A percentile compares a stretch with the other conserved stretches of the same genome.
Evolutionary conservation across 2,888 invertebrate genomes (phyloP).

Genomic region (Antheraea assamensis): DNA sequence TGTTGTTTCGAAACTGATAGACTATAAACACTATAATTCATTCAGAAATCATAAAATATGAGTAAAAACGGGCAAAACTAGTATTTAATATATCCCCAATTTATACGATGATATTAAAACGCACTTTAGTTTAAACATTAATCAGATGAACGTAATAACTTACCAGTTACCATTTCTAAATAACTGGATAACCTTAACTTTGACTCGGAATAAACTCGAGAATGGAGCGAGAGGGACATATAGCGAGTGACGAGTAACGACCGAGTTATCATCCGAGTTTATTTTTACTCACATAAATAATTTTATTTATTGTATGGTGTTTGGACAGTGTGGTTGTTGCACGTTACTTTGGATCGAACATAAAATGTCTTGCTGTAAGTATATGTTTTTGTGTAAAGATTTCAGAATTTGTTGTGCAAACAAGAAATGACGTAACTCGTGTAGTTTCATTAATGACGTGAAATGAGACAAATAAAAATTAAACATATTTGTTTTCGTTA

Average conservation of each 20-base stretch:
- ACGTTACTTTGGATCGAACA: background rate
- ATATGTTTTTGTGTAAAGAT: background rate
- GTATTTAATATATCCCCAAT: no score
- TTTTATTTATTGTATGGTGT: background rate
- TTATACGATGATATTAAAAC: no score
- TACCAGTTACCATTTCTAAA: no score
- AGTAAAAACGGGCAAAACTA: no score
- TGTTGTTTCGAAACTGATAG: no score
- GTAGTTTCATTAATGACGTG: background rate
- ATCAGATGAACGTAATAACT: background rate
- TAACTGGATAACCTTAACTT: background rate
- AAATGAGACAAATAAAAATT: background rate
- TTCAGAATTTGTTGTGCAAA: background rate
- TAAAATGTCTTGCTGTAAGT: slow-evolving; percentile 8
- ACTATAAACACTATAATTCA: no score
- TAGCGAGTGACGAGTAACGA: background rate
- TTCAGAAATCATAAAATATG: no score
- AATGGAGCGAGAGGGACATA: background rate
- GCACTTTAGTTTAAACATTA: no score
- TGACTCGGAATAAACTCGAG: background rate
- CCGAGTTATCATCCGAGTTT: background rate
- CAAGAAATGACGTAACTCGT: background rate
- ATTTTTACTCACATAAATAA: background rate
- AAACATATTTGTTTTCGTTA: background rate
- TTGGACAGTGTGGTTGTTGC: background rate